phyloP scores from a whole-genome alignment of 2,113 vertebrate genomes.

The Notechis scutatus region DNA sequence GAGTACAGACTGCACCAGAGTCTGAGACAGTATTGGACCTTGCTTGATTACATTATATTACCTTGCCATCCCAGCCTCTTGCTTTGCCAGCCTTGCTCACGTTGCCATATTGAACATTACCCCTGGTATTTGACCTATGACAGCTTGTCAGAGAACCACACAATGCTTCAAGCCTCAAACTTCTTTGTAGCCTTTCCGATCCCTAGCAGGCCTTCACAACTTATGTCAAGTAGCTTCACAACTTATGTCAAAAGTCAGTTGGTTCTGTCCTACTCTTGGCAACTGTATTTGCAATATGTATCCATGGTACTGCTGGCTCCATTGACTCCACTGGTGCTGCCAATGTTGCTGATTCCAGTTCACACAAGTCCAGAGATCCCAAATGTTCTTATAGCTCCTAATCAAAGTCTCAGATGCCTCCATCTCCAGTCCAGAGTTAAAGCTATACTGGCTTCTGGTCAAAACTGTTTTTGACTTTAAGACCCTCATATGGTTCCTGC shows the following conservation, averaged over 20 bases:
- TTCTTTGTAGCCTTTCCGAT: neutral
- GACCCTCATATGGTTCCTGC: neutral
- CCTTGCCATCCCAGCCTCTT: neutral
- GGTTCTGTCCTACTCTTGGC: neutral
- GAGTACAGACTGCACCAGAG: neutral
- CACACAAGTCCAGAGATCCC: neutral
- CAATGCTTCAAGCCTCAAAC: neutral
- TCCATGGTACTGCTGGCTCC: neutral
- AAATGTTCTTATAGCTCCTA: neutral
- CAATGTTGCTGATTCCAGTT: neutral
- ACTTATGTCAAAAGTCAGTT: neutral
- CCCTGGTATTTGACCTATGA: neutral
- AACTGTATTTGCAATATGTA: neutral
- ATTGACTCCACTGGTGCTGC: neutral
- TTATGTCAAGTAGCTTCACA: neutral
- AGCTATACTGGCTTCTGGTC: neutral
- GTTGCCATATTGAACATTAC: neutral
- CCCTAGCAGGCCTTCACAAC: neutral
- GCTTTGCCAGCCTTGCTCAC: neutral
- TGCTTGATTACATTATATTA: neutral
- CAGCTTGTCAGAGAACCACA: neutral
- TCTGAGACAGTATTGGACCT: neutral
- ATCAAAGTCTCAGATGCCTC: neutral
- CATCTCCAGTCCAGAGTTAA: neutral
- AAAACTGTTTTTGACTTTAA: neutral